Evolutionary conservation across 2,797 vertebrate species (phyloP).

Genomic region (Acanthis flammea): DNA sequence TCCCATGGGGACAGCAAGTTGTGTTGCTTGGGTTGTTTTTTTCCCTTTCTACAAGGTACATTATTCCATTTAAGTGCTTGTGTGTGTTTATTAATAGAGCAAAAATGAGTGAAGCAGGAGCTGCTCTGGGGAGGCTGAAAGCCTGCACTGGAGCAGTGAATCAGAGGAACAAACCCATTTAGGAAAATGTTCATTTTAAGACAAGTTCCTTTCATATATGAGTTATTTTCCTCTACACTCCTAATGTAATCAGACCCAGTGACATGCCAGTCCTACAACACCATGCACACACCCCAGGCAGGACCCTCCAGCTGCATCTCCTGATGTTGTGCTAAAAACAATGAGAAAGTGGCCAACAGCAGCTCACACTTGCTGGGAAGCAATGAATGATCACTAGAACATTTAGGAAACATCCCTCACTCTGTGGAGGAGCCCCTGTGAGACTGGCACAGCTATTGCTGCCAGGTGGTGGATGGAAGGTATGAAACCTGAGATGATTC

Average conservation of each 20-base stretch:
- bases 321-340: neutral
- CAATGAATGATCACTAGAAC: neutral
- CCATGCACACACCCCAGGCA: accelerated
- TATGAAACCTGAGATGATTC: neutral
- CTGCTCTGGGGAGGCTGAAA: conserved; percentile 30
- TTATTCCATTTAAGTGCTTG: conserved; percentile 30
- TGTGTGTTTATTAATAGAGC: conserved; percentile 56
- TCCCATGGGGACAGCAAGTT: neutral
- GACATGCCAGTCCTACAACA: neutral
- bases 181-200: conserved; percentile 31
- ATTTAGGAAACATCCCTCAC: neutral
- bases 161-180: conserved; percentile 36
- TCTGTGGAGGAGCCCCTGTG: neutral
- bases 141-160: conserved; percentile 18
- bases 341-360: neutral
- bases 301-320: neutral
- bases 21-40: neutral
- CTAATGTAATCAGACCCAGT: neutral
- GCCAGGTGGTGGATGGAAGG: neutral
- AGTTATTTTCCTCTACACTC: neutral
- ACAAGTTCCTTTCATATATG: neutral
- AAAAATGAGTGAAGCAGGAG: conserved; percentile 45
- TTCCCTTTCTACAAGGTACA: neutral
- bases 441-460: neutral
- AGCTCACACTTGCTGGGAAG: neutral